Evolutionary conservation across 2,888 invertebrate species (phyloP).

Genomic region (Malacosoma neustria): DNA sequence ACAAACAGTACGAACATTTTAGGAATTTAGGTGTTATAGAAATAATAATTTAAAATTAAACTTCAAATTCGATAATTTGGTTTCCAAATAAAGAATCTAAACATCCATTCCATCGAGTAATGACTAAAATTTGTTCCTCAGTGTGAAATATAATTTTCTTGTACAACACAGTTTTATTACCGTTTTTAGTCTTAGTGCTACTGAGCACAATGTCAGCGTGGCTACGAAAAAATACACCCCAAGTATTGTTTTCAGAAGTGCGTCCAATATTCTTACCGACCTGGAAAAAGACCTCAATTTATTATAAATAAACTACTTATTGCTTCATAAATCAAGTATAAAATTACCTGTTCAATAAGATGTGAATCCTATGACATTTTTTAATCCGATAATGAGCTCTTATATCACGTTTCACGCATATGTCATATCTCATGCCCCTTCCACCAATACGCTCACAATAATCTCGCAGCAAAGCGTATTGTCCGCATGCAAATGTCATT

Average conservation of each 20-base stretch:
- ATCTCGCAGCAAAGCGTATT: slow-evolving; percentile 33
- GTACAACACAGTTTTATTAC: too few relatives aligned
- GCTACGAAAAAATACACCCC: slow-evolving; percentile 49
- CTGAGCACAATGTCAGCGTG: slow-evolving; percentile 43
- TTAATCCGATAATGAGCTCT: slow-evolving; percentile 40
- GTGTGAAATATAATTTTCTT: too few relatives aligned
- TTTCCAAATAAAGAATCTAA: too few relatives aligned
- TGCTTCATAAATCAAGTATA: too few relatives aligned
- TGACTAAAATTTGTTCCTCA: too few relatives aligned
- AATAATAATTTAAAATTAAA: too few relatives aligned
- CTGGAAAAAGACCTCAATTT: slow-evolving; percentile 23
- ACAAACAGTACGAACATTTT: too few relatives aligned
- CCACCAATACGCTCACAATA: slow-evolving; percentile 41
- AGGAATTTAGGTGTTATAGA: too few relatives aligned
- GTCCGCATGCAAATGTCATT: slow-evolving; percentile 51
- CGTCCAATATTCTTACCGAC: slow-evolving; percentile 25
- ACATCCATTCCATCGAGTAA: too few relatives aligned
- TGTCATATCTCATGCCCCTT: slow-evolving; percentile 18
- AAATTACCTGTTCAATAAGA: slow-evolving; percentile 36
- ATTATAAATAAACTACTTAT: too few relatives aligned
- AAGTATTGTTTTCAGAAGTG: slow-evolving; percentile 32
- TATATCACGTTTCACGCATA: slow-evolving; percentile 27
- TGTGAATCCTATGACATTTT: slow-evolving; percentile 33
- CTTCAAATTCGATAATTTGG: too few relatives aligned
- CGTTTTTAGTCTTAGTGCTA: slow-evolving; percentile 42